These are phyloP conservation scores for Gymnoscopelus braueri DNA, from an alignment of 2,797 vertebrate genomes.

Conservation along the genomic window DNA sequence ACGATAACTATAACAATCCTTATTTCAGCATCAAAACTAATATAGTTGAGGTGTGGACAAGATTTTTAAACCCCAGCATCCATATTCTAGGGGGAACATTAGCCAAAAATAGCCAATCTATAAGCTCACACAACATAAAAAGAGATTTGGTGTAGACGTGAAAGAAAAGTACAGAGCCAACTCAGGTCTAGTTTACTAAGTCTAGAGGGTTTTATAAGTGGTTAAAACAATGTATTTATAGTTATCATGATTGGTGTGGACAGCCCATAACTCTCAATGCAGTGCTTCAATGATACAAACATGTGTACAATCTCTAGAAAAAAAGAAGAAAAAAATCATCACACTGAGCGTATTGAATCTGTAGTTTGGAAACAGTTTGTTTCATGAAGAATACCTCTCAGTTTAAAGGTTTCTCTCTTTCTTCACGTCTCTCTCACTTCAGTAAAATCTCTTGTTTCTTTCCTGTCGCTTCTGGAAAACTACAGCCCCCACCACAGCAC, in stretches of 20 bases:
- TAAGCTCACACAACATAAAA: no score
- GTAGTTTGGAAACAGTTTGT: conserved; percentile 49
- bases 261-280: conserved; percentile 24
- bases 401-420: conserved; percentile 20
- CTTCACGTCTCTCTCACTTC: conserved; percentile 36
- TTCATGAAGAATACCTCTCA: conserved; percentile 24
- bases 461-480: conserved; percentile 98
- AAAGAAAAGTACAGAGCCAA: no score
- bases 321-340: conserved; percentile 54
- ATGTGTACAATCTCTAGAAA: conserved; percentile 76
- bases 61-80: no score
- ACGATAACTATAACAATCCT: no score
- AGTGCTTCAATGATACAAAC: conserved; percentile 73
- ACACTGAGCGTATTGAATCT: conserved; percentile 69
- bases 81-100: no score
- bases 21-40: no score
- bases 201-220: background rate
- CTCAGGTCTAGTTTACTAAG: no score
- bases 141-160: no score
- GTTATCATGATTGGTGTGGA: no score
- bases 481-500: conserved; percentile 93
- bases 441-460: conserved; percentile 98
- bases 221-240: background rate
- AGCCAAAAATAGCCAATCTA: no score
- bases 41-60: no score